Evolutionary conservation across 2,113 vertebrate genomes (phyloP), one percentile per base, ranked within the genome.

Genomic region (Phodopus roborovskii): DNA sequence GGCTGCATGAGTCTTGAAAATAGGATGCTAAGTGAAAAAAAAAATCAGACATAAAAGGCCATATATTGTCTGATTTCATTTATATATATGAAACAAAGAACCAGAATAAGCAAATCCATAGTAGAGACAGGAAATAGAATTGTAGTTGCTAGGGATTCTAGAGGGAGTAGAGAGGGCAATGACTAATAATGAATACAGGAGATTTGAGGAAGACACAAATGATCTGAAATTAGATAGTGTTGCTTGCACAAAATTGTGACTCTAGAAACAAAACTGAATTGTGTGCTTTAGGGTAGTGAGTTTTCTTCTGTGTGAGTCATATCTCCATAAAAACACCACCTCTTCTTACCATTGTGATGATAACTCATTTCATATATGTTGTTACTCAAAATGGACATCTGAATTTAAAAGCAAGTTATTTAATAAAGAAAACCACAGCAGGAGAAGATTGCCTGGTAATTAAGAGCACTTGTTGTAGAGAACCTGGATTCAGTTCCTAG

Each of bases 351-450:
- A 15, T 42, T 73, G 33, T 39, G 53, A 1, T 79, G n/a, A 58
- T 74, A n/a, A 17, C 24, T 28, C 16, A 79, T 71, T 50, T 91
- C 33, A 7, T 42, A 4, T 42, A 5, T 92, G 16, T 64, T 92
- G 3, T 71, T 64, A 75, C 10, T 77, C 26, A 50, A 36, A 58
- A 39, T 58, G 30, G 50, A 12, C 75, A 11, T 92, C 68, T 96
- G 48, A 75, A 68, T 77, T 89, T 94, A 66, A 90, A 90, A 90
- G 58, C 68, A 83, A 92, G 24, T 74, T 20, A 94, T 58, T 71
- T 75, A 58, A 66, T 64, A 39, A 82, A 87, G 79, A 92, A 56
- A 66, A 33, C 9, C 48, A 39, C 12, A 42, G 13, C 36, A 39
- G n/a, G 24, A 60, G 56, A 82, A 82, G 56, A 39, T 60, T 1